Percentiles rank a stretch among this genome's conserved stretches.
Conservation (phyloP, 2,888 invertebrate genomes). For the Sisyra nigra region DNA sequence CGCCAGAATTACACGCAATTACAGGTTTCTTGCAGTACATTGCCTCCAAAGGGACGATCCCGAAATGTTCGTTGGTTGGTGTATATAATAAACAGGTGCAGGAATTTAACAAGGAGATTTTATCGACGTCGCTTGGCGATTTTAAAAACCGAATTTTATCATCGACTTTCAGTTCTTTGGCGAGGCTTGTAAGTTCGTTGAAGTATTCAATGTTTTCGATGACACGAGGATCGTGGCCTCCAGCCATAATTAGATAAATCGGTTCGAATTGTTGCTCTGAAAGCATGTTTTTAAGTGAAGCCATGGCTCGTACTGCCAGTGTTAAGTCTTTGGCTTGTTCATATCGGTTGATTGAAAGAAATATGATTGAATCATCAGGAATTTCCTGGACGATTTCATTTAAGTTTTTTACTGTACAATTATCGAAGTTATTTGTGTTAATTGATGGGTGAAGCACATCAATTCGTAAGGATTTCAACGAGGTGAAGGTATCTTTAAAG, state of each 20-base stretch:
- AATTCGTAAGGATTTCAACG: constrained; percentile 45
- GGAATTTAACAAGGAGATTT: constrained; percentile 60
- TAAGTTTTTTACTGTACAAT: constrained; percentile 27
- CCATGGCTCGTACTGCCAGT: constrained; percentile 69
- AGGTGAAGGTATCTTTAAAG: constrained; percentile 71
- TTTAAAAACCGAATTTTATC: constrained; percentile 43
- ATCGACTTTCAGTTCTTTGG: constrained; percentile 43
- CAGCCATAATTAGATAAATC: constrained; percentile 82
- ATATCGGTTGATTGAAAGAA: constrained; percentile 92
- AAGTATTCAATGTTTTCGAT: constrained; percentile 77
- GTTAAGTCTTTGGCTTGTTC: constrained; percentile 93
- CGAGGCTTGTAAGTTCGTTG: constrained; percentile 52
- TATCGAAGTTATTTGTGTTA: constrained; percentile 57
- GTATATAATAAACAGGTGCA: constrained; percentile 83
- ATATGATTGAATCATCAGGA: constrained; percentile 40
- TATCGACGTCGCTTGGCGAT: constrained; percentile 74
- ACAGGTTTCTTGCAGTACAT: constrained; percentile 92
- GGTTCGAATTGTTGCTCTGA: constrained; percentile 39
- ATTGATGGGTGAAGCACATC: constrained; percentile 91
- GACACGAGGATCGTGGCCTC: constrained; percentile 87
- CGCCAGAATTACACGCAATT: constrained; percentile 88
- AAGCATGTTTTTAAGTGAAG: constrained; percentile 39
- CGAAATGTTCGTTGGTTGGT: constrained; percentile 95
- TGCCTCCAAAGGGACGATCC: constrained; percentile 96
- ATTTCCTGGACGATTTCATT: constrained; percentile 28